Evolutionary conservation across 2,888 invertebrate genomes (phyloP).

Genomic region (Xestobium rufovillosum): DNA sequence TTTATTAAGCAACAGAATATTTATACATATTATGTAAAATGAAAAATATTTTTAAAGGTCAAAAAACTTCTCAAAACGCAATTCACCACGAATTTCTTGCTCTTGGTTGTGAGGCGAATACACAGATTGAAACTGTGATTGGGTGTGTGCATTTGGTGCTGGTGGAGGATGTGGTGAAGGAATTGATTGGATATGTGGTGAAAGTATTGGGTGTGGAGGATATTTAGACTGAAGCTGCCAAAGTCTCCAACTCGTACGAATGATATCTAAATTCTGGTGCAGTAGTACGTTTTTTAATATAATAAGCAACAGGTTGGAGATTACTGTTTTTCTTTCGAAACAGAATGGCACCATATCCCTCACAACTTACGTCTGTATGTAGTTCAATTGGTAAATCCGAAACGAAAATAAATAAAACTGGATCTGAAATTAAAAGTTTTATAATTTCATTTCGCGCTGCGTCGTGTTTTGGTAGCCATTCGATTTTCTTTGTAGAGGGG

Average conservation of each 20-base stretch:
- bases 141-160: too few relatives aligned
- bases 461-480: constrained; percentile 18
- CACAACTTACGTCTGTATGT: constrained; percentile 17
- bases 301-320: constrained; percentile 5
- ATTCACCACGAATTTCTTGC: too few relatives aligned
- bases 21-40: too few relatives aligned
- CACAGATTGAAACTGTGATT: too few relatives aligned
- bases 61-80: too few relatives aligned
- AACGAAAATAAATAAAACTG: constrained; percentile 13
- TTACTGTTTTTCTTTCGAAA: constrained; percentile 13
- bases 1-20: too few relatives aligned
- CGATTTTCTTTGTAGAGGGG: constrained; percentile 12
- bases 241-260: constrained; percentile 10
- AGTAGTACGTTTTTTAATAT: constrained; percentile 8
- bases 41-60: too few relatives aligned
- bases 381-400: constrained; percentile 16
- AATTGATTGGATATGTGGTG: too few relatives aligned
- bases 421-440: constrained; percentile 8
- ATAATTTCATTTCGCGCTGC: constrained; percentile 8
- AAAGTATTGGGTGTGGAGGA: too few relatives aligned
- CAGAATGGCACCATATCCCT: constrained; percentile 15
- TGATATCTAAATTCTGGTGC: constrained; percentile 14
- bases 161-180: too few relatives aligned
- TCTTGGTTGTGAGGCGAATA: too few relatives aligned
- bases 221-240: too few relatives aligned